A percentile compares a stretch with the other conserved stretches of the same genome.
These are phyloP conservation scores for Parotocinclus haroldoi DNA, from an alignment of 2,797 vertebrate genomes.

Conservation along the genomic window DNA sequence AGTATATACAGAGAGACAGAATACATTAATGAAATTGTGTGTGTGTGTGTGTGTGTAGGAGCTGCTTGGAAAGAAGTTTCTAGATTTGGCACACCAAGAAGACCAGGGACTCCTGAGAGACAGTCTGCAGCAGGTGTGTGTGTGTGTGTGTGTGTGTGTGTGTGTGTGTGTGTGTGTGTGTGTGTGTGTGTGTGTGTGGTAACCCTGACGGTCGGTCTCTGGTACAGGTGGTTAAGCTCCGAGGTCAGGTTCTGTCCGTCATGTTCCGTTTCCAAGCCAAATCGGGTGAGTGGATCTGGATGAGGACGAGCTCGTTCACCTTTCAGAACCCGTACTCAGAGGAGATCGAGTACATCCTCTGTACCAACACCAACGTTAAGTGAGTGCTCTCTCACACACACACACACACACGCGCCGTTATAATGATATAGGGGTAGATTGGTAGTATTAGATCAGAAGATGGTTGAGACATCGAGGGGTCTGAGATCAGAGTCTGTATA, in stretches of 20 bases:
- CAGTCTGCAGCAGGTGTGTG: slow-evolving; percentile 91
- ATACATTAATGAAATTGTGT: neutral
- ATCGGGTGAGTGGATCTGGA: slow-evolving; percentile 90
- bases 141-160: slow-evolving; percentile 9
- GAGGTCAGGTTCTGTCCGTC: slow-evolving; percentile 95
- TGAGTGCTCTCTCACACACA: slow-evolving; percentile 77
- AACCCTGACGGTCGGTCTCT: slow-evolving; percentile 14
- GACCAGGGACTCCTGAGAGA: slow-evolving; percentile 90
- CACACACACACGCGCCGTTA: no score
- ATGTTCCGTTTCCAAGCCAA: slow-evolving; percentile 97
- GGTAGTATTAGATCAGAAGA: no score
- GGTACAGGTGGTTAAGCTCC: slow-evolving; percentile 90
- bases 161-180: neutral
- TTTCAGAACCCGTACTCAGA: slow-evolving; percentile 99
- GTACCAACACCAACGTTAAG: slow-evolving; percentile 97
- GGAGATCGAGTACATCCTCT: slow-evolving; percentile 98
- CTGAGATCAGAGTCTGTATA: no score
- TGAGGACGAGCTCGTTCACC: slow-evolving; percentile 96
- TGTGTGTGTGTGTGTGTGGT: neutral
- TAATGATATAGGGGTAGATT: no score
- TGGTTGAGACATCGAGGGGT: no score
- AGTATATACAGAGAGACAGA: no score
- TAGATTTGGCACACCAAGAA: slow-evolving; percentile 90
- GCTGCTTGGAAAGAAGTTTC: slow-evolving; percentile 89
- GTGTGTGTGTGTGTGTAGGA: slow-evolving; percentile 69